Conservation (phyloP, 2,888 invertebrate genomes). For the Phalera bucephala region DNA sequence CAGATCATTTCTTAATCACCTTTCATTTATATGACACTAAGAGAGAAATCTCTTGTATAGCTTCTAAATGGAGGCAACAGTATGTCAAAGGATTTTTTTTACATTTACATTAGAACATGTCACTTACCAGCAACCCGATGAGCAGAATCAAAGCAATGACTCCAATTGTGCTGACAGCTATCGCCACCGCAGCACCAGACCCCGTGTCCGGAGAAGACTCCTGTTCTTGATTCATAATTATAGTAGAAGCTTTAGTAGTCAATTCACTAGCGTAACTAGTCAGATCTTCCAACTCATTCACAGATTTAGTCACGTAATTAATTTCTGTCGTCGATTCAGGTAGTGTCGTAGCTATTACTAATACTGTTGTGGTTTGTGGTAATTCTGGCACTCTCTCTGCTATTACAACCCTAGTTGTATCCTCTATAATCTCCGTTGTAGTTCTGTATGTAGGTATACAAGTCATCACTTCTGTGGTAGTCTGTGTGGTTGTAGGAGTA, state of each 20-base stretch:
- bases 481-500: no score
- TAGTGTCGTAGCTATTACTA: constrained; percentile 46
- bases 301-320: constrained; percentile 50
- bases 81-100: no score
- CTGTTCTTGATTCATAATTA: constrained; percentile 53
- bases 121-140: constrained; percentile 89
- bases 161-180: constrained; percentile 91
- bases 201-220: no score
- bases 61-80: no score
- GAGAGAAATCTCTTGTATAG: no score
- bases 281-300: constrained; percentile 50
- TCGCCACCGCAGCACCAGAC: constrained; percentile 90
- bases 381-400: constrained; percentile 3
- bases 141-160: constrained; percentile 89
- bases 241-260: constrained; percentile 62
- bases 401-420: constrained; percentile 10
- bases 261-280: constrained; percentile 53
- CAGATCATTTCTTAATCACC: no score
- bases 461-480: constrained; percentile 12
- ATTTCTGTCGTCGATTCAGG: constrained; percentile 38
- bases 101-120: no score
- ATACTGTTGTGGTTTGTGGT: no score
- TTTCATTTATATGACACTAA: no score
- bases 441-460: neutral
- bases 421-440: constrained; percentile 8